Evolutionary conservation across 2,888 invertebrate genomes (phyloP).

Genomic region (Colostygia pectinataria): DNA sequence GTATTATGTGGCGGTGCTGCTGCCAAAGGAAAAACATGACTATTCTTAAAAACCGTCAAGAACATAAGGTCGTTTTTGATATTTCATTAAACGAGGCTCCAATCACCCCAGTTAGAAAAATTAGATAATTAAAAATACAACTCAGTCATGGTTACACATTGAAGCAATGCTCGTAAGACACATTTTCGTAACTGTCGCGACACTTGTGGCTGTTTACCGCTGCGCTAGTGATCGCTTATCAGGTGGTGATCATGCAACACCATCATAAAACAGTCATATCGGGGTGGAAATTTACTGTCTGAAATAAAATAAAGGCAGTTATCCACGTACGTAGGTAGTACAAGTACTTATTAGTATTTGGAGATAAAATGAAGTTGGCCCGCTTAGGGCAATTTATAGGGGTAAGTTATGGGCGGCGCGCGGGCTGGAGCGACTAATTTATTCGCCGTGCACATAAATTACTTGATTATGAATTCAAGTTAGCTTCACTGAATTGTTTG

Average conservation of each 20-base stretch:
- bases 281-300: conserved; percentile 57
- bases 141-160: conserved; percentile 47
- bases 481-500: conserved; percentile 79
- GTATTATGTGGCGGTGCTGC: conserved; percentile 42
- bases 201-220: conserved; percentile 48
- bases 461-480: conserved; percentile 83
- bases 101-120: conserved; percentile 36
- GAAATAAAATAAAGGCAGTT: conserved; percentile 66
- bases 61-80: conserved; percentile 42
- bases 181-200: conserved; percentile 46
- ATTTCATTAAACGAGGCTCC: neutral
- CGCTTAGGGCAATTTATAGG: conserved; percentile 82
- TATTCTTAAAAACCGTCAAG: conserved; percentile 26
- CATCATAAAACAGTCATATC: conserved; percentile 73
- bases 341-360: conserved; percentile 80
- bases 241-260: conserved; percentile 64
- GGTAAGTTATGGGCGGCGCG: conserved; percentile 82
- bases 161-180: conserved; percentile 47
- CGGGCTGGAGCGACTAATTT: conserved; percentile 80
- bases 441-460: conserved; percentile 84
- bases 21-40: conserved; percentile 18
- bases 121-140: conserved; percentile 44
- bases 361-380: conserved; percentile 82
- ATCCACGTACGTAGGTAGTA: conserved; percentile 65
- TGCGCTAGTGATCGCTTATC: conserved; percentile 50